These are phyloP conservation scores for Urocolius indicus DNA, from an alignment of 2,113 vertebrate species.

Conservation along the genomic window DNA sequence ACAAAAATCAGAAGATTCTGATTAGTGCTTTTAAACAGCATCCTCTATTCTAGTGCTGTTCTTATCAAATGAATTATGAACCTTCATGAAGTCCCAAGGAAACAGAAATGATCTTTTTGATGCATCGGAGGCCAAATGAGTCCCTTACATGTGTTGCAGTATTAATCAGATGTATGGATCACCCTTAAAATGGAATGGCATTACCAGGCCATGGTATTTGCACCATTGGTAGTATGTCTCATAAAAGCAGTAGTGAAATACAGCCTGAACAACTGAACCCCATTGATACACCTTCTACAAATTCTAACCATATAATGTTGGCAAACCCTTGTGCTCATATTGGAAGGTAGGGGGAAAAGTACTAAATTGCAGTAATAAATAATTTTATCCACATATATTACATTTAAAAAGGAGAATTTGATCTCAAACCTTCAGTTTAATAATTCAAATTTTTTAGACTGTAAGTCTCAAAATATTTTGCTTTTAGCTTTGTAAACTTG, in stretches of 20 bases:
- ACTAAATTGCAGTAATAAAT: background rate
- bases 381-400: background rate
- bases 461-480: background rate
- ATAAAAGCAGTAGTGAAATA: background rate
- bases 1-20: background rate
- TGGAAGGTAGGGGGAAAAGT: background rate
- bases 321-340: background rate
- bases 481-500: background rate
- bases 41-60: background rate
- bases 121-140: background rate
- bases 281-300: background rate
- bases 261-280: background rate
- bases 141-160: background rate
- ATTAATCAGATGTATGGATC: background rate
- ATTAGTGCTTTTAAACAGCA: background rate
- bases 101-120: background rate
- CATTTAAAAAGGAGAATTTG: background rate
- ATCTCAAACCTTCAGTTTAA: background rate
- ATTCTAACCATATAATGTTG: background rate
- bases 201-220: background rate
- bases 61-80: background rate
- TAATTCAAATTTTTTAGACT: background rate
- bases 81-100: background rate
- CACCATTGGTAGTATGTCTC: background rate
- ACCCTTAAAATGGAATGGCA: background rate